Evolutionary conservation across 2,113 vertebrate species (phyloP).

Genomic region (Dasyprocta punctata): DNA sequence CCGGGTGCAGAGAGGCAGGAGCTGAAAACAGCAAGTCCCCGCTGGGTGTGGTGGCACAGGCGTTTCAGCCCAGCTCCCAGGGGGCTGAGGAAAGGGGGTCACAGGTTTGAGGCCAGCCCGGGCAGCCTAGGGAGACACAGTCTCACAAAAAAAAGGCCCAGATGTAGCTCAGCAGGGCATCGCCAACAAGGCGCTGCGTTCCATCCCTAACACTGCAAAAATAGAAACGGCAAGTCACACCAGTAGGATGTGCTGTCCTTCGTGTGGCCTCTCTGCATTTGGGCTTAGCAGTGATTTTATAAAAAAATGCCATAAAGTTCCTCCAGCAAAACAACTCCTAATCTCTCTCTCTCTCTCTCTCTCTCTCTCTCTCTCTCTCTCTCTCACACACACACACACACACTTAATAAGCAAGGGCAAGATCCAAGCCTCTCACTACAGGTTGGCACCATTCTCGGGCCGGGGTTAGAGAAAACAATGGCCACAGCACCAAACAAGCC

Average conservation of each 20-base stretch:
- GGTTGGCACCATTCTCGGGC: too few species aligned
- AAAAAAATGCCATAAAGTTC: not conserved
- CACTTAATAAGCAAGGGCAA: too few species aligned
- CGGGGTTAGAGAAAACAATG: too few species aligned
- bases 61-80: not conserved
- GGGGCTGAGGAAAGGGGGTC: not conserved
- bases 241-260: too few species aligned
- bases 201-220: not conserved
- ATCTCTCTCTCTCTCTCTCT: too few species aligned
- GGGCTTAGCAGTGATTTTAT: not conserved
- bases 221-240: fast-evolving
- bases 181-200: not conserved
- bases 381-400: not conserved
- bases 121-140: not conserved
- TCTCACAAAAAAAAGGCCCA: not conserved
- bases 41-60: not conserved
- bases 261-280: not conserved
- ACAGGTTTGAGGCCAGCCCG: not conserved
- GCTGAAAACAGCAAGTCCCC: not conserved
- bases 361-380: too few species aligned
- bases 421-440: too few species aligned
- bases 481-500: too few species aligned
- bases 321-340: not conserved
- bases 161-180: not conserved
- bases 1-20: not conserved